Base-by-base conservation (phyloP, 1,140 invertebrate genomes). In the Drosophila miranda region DNA sequence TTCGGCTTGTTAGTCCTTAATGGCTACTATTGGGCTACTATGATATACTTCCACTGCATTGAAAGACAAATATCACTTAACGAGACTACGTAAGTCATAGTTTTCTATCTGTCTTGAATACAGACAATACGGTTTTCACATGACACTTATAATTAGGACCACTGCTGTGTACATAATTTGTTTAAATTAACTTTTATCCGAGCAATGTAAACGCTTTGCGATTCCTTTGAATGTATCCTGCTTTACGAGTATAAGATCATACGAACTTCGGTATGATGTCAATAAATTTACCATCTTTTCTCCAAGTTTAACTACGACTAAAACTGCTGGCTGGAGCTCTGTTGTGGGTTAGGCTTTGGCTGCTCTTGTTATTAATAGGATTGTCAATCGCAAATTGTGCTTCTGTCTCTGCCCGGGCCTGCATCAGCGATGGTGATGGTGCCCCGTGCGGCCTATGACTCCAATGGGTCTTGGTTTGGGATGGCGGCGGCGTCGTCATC, bases 351-450 rank as follows among this genome's bases (percentile, higher is more conserved):
- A 45, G 57, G 49, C 14, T 66, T 41, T 46, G 45, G 59, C 55
- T 64, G 50, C 61, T 69, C 76, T 86, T 60, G 74, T 87, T 81
- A 87, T 87, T 87, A 87, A 87, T 87, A 87, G 82, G 71, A 87
- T 87, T 87, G 82, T 87, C 82, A 87, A 87, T 87, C 83, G 82
- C 82, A 87, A 87, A 87, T 87, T 86, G 73, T 74, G 77, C 67
- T 63, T 60, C 49, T 54, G 63, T 55, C 74, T 73, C 50, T 83
- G 60, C 23, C 4, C 23, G 23, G 23, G 23, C 23, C 23, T 26
- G 23, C 23, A 4, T 26, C 23, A 6, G 23, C 6, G 5, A 26
- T 26, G 23, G 4, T 6, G 23, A 26, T 26, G 23, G 23, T 57
- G 19, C 43, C 45, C 43, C 52, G 43, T 41, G 19, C 19, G 34